Conservation (phyloP, 1,140 invertebrate genomes). For the Hyposmocoma kahamanoa region DNA sequence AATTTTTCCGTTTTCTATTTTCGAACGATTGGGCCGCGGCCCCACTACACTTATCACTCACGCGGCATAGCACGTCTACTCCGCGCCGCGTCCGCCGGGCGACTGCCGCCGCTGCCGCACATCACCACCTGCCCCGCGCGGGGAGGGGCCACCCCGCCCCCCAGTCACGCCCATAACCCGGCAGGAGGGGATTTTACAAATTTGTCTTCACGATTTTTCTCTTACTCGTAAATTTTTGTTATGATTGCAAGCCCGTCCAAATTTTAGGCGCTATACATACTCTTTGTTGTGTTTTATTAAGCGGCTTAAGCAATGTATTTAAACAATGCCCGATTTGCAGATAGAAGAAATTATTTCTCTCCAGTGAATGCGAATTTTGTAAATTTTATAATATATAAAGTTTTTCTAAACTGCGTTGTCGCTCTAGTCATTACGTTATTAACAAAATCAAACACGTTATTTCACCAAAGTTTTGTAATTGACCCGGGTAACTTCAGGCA, state of each 20-base stretch:
- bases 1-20: constrained; percentile 68
- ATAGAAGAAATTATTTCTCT: not conserved
- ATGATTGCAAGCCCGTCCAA: not conserved
- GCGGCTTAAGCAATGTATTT: not conserved
- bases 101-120: constrained; percentile 22
- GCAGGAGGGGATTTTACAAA: constrained; percentile 24
- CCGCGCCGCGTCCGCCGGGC: constrained; percentile 34
- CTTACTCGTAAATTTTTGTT: not conserved
- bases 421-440: too few species aligned
- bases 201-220: constrained; percentile 29
- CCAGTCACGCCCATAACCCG: constrained; percentile 23
- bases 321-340: not conserved
- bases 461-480: too few species aligned
- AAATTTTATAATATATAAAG: not conserved
- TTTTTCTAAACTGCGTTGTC: not conserved
- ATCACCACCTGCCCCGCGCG: constrained; percentile 8
- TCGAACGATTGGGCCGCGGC: constrained; percentile 64
- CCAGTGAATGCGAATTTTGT: not conserved
- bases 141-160: constrained; percentile 27
- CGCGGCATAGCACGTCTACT: constrained; percentile 38
- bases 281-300: not conserved
- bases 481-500: too few species aligned
- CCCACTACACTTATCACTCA: constrained; percentile 64
- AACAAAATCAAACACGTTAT: too few species aligned
- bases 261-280: not conserved